A percentile compares a stretch with the other conserved stretches of the same genome.
Conservation (phyloP, 2,888 invertebrate genomes). For the Andrena praecox region DNA sequence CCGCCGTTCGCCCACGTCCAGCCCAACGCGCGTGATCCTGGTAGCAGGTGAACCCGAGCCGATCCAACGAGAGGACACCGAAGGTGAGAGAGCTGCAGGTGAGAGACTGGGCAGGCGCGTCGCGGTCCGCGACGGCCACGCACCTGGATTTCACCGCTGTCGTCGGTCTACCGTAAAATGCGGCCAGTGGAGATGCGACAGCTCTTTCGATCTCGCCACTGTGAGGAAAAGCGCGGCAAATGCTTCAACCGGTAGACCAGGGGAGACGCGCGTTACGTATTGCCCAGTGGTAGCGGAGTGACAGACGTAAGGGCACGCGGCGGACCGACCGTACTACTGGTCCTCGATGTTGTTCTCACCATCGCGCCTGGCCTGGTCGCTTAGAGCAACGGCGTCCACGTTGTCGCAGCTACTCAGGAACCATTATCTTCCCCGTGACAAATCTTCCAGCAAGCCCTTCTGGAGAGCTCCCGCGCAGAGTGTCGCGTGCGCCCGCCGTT, state of each 20-base stretch:
- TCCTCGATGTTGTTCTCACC: conserved; percentile 54
- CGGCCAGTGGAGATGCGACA: conserved; percentile 52
- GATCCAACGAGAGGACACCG: conserved; percentile 11
- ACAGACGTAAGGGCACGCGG: not conserved
- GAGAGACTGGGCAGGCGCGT: conserved; percentile 66
- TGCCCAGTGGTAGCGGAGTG: conserved; percentile 2
- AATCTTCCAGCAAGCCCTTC: conserved; percentile 39
- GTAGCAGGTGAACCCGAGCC: conserved; percentile 39
- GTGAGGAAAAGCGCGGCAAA: conserved; percentile 20
- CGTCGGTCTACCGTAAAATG: conserved; percentile 51
- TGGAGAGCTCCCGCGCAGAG: conserved; percentile 29
- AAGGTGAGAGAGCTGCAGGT: conserved; percentile 60
- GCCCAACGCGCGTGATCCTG: conserved; percentile 6
- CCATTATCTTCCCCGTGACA: conserved; percentile 33
- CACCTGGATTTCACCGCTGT: conserved; percentile 51
- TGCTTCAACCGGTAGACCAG: conserved; percentile 47
- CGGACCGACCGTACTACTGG: conserved; percentile 4
- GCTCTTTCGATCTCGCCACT: conserved; percentile 54
- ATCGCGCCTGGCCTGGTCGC: conserved; percentile 25
- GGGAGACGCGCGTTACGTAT: not conserved
- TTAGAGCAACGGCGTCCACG: conserved; percentile 29
- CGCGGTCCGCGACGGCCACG: conserved; percentile 39
- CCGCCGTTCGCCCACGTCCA: not conserved
- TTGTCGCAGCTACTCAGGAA: conserved; percentile 26
- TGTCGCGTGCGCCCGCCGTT: conserved; percentile 20